phyloP scores from a whole-genome alignment of 2,888 invertebrate genomes.

The Emmelina monodactyla region DNA sequence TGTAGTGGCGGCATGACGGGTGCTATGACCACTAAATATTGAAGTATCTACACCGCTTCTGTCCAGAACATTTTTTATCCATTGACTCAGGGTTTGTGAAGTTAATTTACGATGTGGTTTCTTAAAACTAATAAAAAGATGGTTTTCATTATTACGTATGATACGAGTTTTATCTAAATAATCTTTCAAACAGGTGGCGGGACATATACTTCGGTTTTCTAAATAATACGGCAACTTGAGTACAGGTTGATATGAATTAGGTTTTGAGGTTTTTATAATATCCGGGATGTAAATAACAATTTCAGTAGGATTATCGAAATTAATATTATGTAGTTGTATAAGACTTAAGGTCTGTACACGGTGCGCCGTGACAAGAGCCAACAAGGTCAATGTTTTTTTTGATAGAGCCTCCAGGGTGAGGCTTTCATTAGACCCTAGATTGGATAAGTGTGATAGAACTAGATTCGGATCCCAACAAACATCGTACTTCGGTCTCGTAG shows the following conservation, averaged over 20 bases:
- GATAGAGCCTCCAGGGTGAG: slow-evolving; percentile 5
- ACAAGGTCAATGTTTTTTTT: slow-evolving; percentile 4
- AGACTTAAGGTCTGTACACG: slow-evolving; percentile 2
- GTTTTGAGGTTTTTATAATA: slow-evolving; percentile 9
- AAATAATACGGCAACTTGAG: slow-evolving; percentile 3
- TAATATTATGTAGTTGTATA: slow-evolving; percentile 3
- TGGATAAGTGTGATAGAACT: slow-evolving; percentile 3
- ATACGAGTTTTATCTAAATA: slow-evolving; percentile 3
- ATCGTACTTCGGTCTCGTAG: slow-evolving; percentile 6
- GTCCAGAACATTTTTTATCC: slow-evolving; percentile 1
- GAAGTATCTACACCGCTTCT: slow-evolving; percentile 1
- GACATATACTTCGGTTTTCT: slow-evolving; percentile 1
- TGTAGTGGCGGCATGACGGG: slow-evolving; percentile 3
- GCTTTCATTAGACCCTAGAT: slow-evolving; percentile 1
- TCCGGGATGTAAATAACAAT: slow-evolving; percentile 9
- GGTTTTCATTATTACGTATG: slow-evolving; percentile 1
- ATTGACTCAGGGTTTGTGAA: slow-evolving; percentile 1
- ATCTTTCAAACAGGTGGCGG: not conserved
- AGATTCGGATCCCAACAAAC: slow-evolving; percentile 5
- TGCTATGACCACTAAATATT: slow-evolving; percentile 4
- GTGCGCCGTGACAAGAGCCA: slow-evolving; percentile 3
- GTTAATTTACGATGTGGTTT: slow-evolving; percentile 1
- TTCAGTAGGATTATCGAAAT: not conserved
- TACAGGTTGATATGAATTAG: slow-evolving; percentile 3
- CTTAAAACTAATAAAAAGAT: slow-evolving; percentile 5